Evolutionary conservation across 2,113 vertebrate species (phyloP).

Genomic region (Spea bombifrons): DNA sequence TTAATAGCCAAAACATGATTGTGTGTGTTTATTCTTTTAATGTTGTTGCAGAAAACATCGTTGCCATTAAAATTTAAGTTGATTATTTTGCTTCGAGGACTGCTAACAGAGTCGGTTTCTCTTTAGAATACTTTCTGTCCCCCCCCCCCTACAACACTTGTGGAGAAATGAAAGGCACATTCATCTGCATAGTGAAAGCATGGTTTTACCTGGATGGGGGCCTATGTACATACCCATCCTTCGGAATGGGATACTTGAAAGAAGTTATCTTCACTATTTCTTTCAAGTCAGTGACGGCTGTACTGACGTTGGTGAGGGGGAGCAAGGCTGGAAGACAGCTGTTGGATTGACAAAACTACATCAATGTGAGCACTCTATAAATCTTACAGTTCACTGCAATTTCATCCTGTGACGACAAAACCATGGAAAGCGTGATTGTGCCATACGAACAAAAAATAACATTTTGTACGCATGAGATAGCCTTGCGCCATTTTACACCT

Average conservation of each 20-base stretch:
- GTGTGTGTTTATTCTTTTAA: constrained; percentile 27
- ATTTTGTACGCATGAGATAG: constrained; percentile 23
- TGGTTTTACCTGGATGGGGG: constrained; percentile 51
- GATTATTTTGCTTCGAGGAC: constrained; percentile 46
- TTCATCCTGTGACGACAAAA: constrained; percentile 51
- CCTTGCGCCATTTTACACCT: constrained; percentile 47
- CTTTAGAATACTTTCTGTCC: constrained; percentile 36
- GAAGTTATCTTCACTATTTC: constrained; percentile 53
- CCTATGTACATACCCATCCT: constrained; percentile 44
- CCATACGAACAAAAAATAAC: constrained; percentile 50
- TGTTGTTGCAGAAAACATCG: constrained; percentile 19
- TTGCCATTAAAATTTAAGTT: constrained; percentile 29
- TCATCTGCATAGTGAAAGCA: constrained; percentile 40
- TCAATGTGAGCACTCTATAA: constrained; percentile 45
- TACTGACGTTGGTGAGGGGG: constrained; percentile 34
- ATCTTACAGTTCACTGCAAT: constrained; percentile 24
- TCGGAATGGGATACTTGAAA: constrained; percentile 43
- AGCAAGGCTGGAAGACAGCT: constrained; percentile 39
- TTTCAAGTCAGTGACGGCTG: constrained; percentile 47
- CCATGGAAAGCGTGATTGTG: constrained; percentile 44
- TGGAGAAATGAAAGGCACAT: constrained; percentile 47
- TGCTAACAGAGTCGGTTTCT: constrained; percentile 28
- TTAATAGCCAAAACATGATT: constrained; percentile 28
- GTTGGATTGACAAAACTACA: constrained; percentile 41
- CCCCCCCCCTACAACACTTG: constrained; percentile 16